These are phyloP conservation scores for Ceratina australensis DNA, from an alignment of 1,140 invertebrate species.

Conservation along the genomic window DNA sequence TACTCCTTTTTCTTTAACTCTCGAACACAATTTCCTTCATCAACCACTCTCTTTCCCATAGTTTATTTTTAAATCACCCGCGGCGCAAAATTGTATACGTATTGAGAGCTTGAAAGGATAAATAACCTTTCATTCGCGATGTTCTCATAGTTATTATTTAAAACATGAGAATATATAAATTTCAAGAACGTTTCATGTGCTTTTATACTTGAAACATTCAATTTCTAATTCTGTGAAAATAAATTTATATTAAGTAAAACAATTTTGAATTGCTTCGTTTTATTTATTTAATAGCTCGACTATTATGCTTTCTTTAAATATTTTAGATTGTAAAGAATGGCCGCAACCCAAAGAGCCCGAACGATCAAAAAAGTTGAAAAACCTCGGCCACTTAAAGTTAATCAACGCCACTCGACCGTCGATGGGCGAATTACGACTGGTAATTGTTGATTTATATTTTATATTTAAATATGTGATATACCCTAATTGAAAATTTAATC, in stretches of 20 bases:
- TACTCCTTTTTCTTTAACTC: background rate
- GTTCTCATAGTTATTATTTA: too few species aligned
- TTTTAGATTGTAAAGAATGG: conserved; percentile 68
- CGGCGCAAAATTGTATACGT: conserved; percentile 48
- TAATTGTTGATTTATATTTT: conserved; percentile 53
- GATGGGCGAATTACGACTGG: conserved; percentile 77
- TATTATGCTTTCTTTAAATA: background rate
- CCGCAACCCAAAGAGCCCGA: conserved; percentile 75
- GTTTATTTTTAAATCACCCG: conserved; percentile 68
- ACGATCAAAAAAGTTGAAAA: conserved; percentile 86
- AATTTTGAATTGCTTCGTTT: background rate
- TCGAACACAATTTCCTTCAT: conserved; percentile 31
- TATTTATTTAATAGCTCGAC: background rate
- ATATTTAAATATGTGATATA: background rate
- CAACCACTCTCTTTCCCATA: conserved; percentile 43
- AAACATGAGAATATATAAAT: background rate
- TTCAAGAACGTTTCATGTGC: background rate
- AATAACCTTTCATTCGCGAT: background rate
- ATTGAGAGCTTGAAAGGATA: conserved; percentile 10
- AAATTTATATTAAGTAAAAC: background rate
- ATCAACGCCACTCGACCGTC: conserved; percentile 74
- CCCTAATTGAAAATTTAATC: conserved; percentile 12
- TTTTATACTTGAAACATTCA: background rate
- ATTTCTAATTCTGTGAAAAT: conserved; percentile 4
- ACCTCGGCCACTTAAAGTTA: conserved; percentile 84